A percentile compares a stretch with the other conserved stretches of the same genome.
Evolutionary conservation across 2,888 invertebrate genomes (phyloP).

Genomic region (Celastrina argiolus): DNA sequence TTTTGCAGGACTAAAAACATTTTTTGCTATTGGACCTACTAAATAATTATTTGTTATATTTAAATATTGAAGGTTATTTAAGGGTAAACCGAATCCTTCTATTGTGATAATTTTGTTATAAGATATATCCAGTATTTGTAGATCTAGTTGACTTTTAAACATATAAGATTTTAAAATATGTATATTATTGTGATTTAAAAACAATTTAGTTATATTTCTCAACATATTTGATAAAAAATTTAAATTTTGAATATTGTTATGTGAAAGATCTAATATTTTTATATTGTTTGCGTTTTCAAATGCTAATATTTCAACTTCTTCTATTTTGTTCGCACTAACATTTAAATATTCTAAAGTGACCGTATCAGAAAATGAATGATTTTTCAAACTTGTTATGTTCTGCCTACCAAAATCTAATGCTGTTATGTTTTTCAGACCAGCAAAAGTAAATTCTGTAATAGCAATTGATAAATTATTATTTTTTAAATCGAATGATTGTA

Average conservation of each 20-base stretch:
- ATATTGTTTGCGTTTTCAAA: conserved; percentile 43
- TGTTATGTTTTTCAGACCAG: conserved; percentile 46
- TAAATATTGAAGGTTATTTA: conserved; percentile 55
- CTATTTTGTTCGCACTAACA: conserved; percentile 52
- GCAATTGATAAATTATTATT: conserved; percentile 49
- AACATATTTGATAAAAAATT: conserved; percentile 47
- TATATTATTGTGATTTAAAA: conserved; percentile 52
- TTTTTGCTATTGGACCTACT: conserved; percentile 42
- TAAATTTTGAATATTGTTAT: conserved; percentile 46
- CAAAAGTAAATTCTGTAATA: conserved; percentile 47
- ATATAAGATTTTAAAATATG: conserved; percentile 37
- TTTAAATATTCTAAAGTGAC: conserved; percentile 45
- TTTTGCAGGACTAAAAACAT: conserved; percentile 55
- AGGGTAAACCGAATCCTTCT: conserved; percentile 50
- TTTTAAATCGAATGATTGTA: conserved; percentile 49
- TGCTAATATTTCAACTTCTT: conserved; percentile 42
- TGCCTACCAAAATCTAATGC: conserved; percentile 48
- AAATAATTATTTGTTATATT: conserved; percentile 48
- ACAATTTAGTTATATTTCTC: conserved; percentile 47
- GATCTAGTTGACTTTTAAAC: conserved; percentile 45
- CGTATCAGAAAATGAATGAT: conserved; percentile 48
- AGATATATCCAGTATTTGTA: conserved; percentile 55
- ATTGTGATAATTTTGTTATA: conserved; percentile 50
- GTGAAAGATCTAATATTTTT: conserved; percentile 51
- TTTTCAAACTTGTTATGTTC: conserved; percentile 43